These are phyloP conservation scores for Zoanthus gigantus DNA, from an alignment of 92 coral and sea anemone species.

Conservation along the genomic window DNA sequence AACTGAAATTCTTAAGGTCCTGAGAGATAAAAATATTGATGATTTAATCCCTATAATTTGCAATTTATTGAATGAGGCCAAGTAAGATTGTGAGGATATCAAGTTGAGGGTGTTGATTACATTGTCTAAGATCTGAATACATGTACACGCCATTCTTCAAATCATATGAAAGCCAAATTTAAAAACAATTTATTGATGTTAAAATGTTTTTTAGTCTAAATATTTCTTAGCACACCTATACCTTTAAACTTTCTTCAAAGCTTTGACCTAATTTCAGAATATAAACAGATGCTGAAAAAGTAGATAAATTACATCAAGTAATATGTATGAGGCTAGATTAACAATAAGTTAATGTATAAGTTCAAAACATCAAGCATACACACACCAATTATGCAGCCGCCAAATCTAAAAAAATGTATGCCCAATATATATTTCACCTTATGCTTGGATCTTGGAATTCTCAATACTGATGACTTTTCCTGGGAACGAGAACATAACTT, in stretches of 20 bases:
- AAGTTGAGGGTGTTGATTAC: slow-evolving; percentile 32
- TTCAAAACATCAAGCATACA: not conserved
- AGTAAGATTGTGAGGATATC: slow-evolving; percentile 13
- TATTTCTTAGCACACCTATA: slow-evolving; percentile 22
- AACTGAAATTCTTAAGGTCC: slow-evolving; percentile 56
- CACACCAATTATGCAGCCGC: slow-evolving; percentile 30
- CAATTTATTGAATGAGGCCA: slow-evolving; percentile 3
- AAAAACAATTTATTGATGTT: slow-evolving; percentile 31
- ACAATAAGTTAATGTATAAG: not conserved
- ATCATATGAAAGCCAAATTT: slow-evolving; percentile 26
- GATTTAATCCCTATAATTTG: slow-evolving; percentile 21
- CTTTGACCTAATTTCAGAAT: slow-evolving; percentile 29
- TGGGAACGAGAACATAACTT: slow-evolving; percentile 48
- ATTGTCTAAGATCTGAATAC: slow-evolving; percentile 23
- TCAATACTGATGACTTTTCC: slow-evolving; percentile 23
- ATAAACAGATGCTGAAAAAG: slow-evolving; percentile 9
- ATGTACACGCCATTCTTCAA: slow-evolving; percentile 27
- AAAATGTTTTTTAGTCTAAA: not conserved
- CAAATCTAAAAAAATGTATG: slow-evolving; percentile 26
- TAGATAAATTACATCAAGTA: slow-evolving; percentile 11
- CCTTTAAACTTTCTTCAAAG: slow-evolving; percentile 23
- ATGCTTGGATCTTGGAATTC: slow-evolving; percentile 54
- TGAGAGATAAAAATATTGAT: slow-evolving; percentile 33
- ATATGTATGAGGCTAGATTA: not conserved
- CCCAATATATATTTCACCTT: slow-evolving; percentile 7